phyloP scores from a whole-genome alignment of 2,113 vertebrate genomes.

The Rafetus swinhoei region DNA sequence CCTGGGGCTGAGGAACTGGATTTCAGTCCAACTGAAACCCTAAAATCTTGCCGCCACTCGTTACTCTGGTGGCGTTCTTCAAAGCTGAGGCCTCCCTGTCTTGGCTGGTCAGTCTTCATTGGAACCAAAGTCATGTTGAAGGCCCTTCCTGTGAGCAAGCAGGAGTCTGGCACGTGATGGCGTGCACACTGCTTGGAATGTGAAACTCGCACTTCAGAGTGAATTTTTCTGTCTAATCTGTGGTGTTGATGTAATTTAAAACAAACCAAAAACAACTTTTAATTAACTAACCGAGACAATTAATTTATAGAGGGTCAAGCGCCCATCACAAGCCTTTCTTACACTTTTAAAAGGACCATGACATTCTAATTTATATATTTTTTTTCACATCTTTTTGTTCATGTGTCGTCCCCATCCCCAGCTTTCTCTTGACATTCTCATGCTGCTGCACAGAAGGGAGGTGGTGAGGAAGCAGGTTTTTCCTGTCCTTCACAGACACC shows the following conservation, averaged over 20 bases:
- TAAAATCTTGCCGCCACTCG: constrained; percentile 55
- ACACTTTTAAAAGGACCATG: constrained; percentile 54
- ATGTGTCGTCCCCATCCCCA: neutral
- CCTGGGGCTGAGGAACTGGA: constrained; percentile 43
- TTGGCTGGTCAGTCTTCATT: constrained; percentile 58
- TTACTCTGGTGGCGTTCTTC: constrained; percentile 5
- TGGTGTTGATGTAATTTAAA: constrained; percentile 43
- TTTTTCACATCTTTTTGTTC: constrained; percentile 25
- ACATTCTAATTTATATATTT: constrained; percentile 60
- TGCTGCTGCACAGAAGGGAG: constrained; percentile 2
- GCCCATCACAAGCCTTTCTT: constrained; percentile 64
- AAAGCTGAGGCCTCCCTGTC: constrained; percentile 51
- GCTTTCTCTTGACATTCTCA: constrained; percentile 49
- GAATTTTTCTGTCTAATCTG: constrained; percentile 35
- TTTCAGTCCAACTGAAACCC: constrained; percentile 12
- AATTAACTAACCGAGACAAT: constrained; percentile 65
- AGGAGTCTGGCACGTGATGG: constrained; percentile 42
- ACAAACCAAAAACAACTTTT: constrained; percentile 16
- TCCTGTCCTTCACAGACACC: constrained; percentile 28
- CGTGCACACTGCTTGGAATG: constrained; percentile 44
- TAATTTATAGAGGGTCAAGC: constrained; percentile 66
- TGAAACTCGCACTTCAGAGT: constrained; percentile 45
- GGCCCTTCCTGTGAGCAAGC: constrained; percentile 52
- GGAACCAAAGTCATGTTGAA: constrained; percentile 76
- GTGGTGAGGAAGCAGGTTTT: constrained; percentile 44